Conservation (phyloP, 2,797 vertebrate genomes). For the Onychomys torridus region DNA sequence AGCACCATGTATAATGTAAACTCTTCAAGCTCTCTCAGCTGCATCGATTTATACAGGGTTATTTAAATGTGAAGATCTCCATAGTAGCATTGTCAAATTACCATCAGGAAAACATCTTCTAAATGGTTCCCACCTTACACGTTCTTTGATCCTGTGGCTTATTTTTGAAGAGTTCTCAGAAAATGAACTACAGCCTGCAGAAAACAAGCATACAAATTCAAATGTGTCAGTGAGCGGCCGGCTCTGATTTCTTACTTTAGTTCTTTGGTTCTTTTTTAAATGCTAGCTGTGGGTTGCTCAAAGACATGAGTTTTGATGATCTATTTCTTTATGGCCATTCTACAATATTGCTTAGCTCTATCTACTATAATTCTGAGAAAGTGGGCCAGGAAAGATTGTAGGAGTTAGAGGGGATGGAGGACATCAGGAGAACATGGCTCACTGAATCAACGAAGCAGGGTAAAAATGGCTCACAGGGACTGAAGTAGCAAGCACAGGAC, state of each 20-base stretch:
- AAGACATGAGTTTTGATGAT: neutral
- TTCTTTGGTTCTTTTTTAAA: neutral
- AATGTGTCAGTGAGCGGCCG: neutral
- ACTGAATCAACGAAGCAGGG: neutral
- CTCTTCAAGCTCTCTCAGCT: neutral
- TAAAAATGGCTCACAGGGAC: neutral
- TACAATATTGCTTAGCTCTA: neutral
- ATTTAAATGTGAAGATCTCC: slow-evolving; percentile 24
- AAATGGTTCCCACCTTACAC: neutral
- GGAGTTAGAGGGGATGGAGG: neutral
- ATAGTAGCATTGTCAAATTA: neutral
- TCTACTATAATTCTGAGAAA: neutral
- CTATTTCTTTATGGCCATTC: neutral
- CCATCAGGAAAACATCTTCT: neutral
- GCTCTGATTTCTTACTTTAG: neutral
- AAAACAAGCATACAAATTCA: neutral
- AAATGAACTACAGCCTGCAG: neutral
- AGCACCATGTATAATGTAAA: neutral
- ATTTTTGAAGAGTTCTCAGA: neutral
- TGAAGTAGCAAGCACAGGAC: neutral
- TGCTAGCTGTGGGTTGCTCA: neutral
- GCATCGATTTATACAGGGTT: neutral
- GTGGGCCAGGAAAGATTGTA: neutral
- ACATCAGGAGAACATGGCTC: neutral
- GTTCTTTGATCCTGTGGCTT: slow-evolving; percentile 30